phyloP scores from a whole-genome alignment of 2,797 vertebrate species.

The Malurus leucopterus region DNA sequence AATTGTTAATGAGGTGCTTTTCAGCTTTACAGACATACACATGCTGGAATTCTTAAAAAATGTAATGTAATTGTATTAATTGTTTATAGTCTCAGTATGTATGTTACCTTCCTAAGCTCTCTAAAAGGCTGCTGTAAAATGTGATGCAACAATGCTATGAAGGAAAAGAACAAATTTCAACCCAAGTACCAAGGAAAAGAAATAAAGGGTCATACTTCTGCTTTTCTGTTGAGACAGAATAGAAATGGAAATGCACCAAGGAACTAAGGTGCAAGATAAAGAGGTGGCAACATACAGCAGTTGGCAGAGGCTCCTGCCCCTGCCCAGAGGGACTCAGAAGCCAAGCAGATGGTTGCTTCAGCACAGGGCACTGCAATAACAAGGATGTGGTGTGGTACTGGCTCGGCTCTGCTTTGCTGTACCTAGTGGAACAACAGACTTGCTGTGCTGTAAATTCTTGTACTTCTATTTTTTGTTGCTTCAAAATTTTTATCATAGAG shows the following conservation, averaged over 20 bases:
- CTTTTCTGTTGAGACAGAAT: not conserved
- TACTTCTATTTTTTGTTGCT: not conserved
- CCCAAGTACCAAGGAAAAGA: not conserved
- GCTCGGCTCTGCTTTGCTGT: not conserved
- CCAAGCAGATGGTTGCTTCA: not conserved
- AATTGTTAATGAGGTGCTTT: not conserved
- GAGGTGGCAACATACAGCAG: not conserved
- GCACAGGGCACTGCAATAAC: constrained; percentile 34
- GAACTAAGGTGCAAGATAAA: not conserved
- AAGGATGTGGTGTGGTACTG: not conserved
- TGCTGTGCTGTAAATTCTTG: not conserved
- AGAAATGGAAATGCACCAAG: not conserved
- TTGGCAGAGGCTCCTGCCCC: not conserved
- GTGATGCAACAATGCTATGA: not conserved
- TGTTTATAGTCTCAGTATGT: not conserved
- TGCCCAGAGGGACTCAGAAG: not conserved
- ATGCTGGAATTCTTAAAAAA: not conserved
- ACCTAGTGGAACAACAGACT: too few relatives aligned
- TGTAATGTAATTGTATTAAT: not conserved
- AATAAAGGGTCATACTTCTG: not conserved
- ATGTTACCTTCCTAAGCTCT: not conserved
- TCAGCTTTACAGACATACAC: not conserved
- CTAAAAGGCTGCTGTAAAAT: not conserved
- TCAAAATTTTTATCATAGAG: not conserved
- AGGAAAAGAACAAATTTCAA: not conserved